phyloP scores from a whole-genome alignment of 1,140 invertebrate genomes.

The Drosophila albomicans region DNA sequence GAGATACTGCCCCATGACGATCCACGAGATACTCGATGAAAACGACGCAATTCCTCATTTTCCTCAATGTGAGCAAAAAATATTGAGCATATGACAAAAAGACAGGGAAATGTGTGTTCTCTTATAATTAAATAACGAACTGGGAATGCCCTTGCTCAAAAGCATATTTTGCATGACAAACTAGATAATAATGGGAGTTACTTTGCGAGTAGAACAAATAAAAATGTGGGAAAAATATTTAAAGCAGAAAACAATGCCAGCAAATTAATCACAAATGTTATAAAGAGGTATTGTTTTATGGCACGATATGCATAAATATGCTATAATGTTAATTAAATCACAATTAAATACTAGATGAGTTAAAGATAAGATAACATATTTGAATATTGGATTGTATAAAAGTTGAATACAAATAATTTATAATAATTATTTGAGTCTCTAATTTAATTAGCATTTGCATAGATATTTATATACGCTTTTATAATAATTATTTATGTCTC shows the following conservation, averaged over 20 bases:
- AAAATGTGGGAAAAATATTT: constrained; percentile 33
- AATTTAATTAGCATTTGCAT: background rate
- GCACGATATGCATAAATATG: constrained; percentile 6
- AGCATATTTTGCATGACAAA: background rate
- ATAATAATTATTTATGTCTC: background rate
- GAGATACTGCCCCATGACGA: constrained; percentile 40
- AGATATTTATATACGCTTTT: background rate
- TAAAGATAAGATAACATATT: background rate
- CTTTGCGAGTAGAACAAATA: constrained; percentile 26
- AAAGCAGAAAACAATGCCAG: constrained; percentile 23
- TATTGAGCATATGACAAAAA: constrained; percentile 26
- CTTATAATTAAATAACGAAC: constrained; percentile 26
- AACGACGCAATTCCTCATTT: constrained; percentile 37
- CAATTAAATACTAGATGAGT: constrained; percentile 13
- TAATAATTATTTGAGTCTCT: too few relatives aligned
- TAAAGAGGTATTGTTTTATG: constrained; percentile 16
- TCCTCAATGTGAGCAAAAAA: constrained; percentile 48
- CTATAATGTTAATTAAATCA: constrained; percentile 21
- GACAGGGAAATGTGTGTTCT: background rate
- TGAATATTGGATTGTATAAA: constrained; percentile 3
- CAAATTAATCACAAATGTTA: constrained; percentile 11
- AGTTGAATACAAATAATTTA: background rate
- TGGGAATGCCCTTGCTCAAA: constrained; percentile 51
- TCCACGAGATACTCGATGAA: constrained; percentile 37
- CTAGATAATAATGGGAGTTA: constrained; percentile 27